phyloP scores from a whole-genome alignment of 2,888 invertebrate species.

The Lasioglossum pauxillum region DNA sequence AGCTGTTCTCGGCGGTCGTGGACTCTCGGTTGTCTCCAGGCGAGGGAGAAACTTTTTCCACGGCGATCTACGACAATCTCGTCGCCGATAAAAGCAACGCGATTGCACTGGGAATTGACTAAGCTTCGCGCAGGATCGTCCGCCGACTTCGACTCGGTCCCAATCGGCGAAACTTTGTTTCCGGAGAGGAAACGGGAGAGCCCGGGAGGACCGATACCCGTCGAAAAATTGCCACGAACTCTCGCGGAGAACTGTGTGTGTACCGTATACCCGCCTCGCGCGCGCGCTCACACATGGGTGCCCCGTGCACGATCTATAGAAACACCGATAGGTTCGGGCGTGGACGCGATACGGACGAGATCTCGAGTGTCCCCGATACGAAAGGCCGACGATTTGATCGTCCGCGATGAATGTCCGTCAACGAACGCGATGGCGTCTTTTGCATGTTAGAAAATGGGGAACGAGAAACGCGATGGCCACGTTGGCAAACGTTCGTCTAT shows the following conservation, averaged over 20 bases:
- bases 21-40: not conserved
- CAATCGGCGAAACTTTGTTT: slow-evolving; percentile 22
- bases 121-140: slow-evolving; percentile 39
- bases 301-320: slow-evolving; percentile 11
- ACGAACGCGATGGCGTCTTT: not conserved
- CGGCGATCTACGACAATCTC: slow-evolving; percentile 29
- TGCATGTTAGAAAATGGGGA: not conserved
- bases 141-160: slow-evolving; percentile 18
- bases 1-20: not conserved
- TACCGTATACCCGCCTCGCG: not conserved
- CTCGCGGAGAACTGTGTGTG: slow-evolving; percentile 18
- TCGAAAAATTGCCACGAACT: slow-evolving; percentile 46
- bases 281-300: not conserved
- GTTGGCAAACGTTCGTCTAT: not conserved
- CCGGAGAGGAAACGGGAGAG: slow-evolving; percentile 6
- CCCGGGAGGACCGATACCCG: slow-evolving; percentile 31
- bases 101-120: slow-evolving; percentile 54
- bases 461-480: not conserved
- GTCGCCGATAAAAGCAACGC: slow-evolving; percentile 25
- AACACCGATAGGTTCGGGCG: not conserved
- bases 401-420: not conserved
- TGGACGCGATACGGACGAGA: slow-evolving; percentile 11
- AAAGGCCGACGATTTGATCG: not conserved
- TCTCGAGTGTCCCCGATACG: not conserved
- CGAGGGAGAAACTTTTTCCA: not conserved